Percentiles rank a stretch among this genome's conserved stretches.
These are phyloP conservation scores for Grammomys surdaster DNA, from an alignment of 2,113 vertebrate species.

Conservation along the genomic window DNA sequence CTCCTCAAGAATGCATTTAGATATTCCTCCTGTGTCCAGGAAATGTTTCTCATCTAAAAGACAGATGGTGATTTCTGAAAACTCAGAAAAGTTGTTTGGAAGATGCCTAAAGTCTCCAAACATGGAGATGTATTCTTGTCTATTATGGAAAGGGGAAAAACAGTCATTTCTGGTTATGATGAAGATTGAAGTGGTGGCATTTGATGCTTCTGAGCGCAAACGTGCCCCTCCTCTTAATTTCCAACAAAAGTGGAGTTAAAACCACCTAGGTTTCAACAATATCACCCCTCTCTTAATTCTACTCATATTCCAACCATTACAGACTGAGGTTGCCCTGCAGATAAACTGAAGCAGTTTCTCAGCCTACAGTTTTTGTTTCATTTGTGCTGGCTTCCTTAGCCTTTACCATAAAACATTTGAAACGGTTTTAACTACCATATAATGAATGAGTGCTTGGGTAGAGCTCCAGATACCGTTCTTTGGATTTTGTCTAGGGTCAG, in stretches of 20 bases:
- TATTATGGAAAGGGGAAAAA: not conserved
- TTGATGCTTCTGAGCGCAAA: not conserved
- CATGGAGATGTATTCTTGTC: not conserved
- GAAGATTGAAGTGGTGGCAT: not conserved
- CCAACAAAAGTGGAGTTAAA: not conserved
- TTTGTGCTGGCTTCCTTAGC: not conserved
- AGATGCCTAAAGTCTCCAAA: not conserved
- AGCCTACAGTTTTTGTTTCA: not conserved
- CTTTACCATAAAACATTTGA: not conserved
- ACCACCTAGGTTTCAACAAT: not conserved
- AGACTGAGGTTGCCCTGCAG: not conserved
- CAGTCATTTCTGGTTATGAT: not conserved
- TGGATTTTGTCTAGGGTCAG: not conserved
- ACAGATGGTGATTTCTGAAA: not conserved
- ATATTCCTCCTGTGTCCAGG: not conserved
- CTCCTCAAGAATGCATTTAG: not conserved
- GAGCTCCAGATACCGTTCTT: not conserved
- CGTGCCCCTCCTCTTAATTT: not conserved
- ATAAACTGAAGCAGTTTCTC: not conserved
- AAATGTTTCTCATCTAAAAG: slow-evolving; percentile 38
- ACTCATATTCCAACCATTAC: not conserved
- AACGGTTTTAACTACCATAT: not conserved
- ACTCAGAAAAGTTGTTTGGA: not conserved
- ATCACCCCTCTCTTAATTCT: not conserved
- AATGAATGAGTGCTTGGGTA: not conserved